phyloP scores from a whole-genome alignment of 2,888 invertebrate genomes.

The Diarsia mendica region DNA sequence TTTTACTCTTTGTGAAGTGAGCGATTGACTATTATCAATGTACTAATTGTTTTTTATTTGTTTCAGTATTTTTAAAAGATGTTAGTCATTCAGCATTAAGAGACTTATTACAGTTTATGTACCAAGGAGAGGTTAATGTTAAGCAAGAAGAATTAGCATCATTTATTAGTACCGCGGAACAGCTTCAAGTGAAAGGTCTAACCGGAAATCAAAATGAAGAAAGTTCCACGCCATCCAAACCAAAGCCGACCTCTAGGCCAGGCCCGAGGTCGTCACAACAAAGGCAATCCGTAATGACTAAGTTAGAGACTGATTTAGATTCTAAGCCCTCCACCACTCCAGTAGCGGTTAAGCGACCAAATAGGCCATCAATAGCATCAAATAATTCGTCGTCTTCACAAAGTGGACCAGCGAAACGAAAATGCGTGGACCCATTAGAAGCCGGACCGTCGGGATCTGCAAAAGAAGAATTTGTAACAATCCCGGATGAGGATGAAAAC shows the following conservation, averaged over 20 bases:
- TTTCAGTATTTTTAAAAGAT: slow-evolving; percentile 92
- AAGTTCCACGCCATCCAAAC: slow-evolving; percentile 90
- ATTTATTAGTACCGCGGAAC: slow-evolving; percentile 93
- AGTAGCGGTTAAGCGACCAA: slow-evolving; percentile 91
- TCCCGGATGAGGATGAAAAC: slow-evolving; percentile 89
- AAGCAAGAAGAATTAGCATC: slow-evolving; percentile 93
- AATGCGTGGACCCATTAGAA: slow-evolving; percentile 91
- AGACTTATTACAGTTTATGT: slow-evolving; percentile 93
- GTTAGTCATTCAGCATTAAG: slow-evolving; percentile 92
- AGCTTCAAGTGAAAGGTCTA: slow-evolving; percentile 93
- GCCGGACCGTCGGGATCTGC: slow-evolving; percentile 90
- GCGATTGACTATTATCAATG: neutral
- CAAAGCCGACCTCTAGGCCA: slow-evolving; percentile 90
- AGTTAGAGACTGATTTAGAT: slow-evolving; percentile 91
- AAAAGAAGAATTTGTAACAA: slow-evolving; percentile 89
- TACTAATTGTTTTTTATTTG: slow-evolving; percentile 66
- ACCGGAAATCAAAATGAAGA: slow-evolving; percentile 92
- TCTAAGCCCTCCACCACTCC: slow-evolving; percentile 91
- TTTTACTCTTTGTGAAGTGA: neutral
- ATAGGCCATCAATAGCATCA: slow-evolving; percentile 91
- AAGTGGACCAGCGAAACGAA: slow-evolving; percentile 90
- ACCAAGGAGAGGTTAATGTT: slow-evolving; percentile 93
- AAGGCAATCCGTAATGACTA: slow-evolving; percentile 91
- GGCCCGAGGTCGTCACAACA: slow-evolving; percentile 92
- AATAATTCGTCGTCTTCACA: slow-evolving; percentile 91